Base-by-base conservation (phyloP, 1,140 invertebrate genomes). In the Parapsyche elsis region DNA sequence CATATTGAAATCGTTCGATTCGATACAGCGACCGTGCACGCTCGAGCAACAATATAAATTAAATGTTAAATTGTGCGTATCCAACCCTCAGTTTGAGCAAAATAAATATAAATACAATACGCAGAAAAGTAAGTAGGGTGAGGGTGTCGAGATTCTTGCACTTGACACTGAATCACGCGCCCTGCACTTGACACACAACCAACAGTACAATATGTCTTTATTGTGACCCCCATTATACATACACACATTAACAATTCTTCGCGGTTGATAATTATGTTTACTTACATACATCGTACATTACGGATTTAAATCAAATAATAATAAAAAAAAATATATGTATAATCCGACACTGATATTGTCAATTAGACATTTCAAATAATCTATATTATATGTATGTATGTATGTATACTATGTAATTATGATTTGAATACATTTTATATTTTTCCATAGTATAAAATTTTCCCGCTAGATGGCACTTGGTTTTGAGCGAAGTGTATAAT, bases 1-100 rank as follows among this genome's bases (percentile, higher is more conserved):
- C n/a, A n/a, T 38, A 38, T 38, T 38, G 30, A 38, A 38, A 38
- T 38, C 30, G 30, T 38, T 38, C 30, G 30, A 38, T 38, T 38
- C 30, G 30, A 38, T 38, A 38, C 30, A 7, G 30, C 30, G 30
- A 38, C 30, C 7, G n/a, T 7, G 30, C 30, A 38, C 30, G 30
- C 30, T 38, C 30, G 7, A 38, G 7, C 2, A 38, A 7, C 30
- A 7, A 53, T 53, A 53, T 73, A 1, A 46, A 46, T 46, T 57
- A 19, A 0, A 9, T 75, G 73, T 75, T 75, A 75, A 75, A 75
- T 75, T 75, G 73, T 49, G 73, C 45, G 73, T 46, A 19, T n/a
- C 46, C 7, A n/a, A 71, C 10, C 67, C 38, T 19, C 2, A 14
- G 24, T 53, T 73, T 16, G 71, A 46, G 61, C n/a, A 53, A 30